Evolutionary conservation across 2,113 vertebrate genomes (phyloP), one percentile per base, ranked within the genome.

Genomic region (Aplodontia rufa): DNA sequence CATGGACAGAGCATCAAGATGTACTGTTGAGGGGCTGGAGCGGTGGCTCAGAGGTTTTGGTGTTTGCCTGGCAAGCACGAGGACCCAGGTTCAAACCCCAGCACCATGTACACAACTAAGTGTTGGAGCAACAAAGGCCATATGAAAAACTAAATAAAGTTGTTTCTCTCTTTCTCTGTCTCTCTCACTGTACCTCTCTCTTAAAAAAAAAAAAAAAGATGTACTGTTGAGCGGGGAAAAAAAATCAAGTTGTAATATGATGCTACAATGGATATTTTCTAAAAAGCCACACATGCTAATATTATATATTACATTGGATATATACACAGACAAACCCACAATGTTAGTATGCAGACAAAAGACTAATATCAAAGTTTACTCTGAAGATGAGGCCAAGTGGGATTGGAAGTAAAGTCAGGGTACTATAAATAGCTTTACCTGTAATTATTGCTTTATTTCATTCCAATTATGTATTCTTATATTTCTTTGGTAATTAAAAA

Each of bases 381-480:
- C 22, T 78, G 26, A 17, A 69, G 51, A 71, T 37, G 30, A 90
- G 22, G 1, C 4, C 87, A 37, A 35, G 7, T 87, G 42, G 42
- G 8, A 13, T 58, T 93, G n/a, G 7, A 60, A 28, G 14, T 51
- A 14, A 26, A 66, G 51, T 58, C 49, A 83, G 42, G 14, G 14
- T 16, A 72, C 42, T 35, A 1, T 72, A n/a, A n/a, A n/a, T n/a
- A 79, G n/a, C 51, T 94, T 89, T 89, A 85, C 37, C 68, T 83
- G 6, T 40, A 95, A 93, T 92, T 84, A 81, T 66, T 90, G 72
- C 10, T 85, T 92, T 85, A 74, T 69, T 90, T 91, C 91, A 89
- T n/a, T 82, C 5, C 49, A 97, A 78, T 16, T 90, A 49, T 40
- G 24, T 93, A 26, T 74, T 68, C n/a, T 62, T 49, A 51, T 71